phyloP scores from a whole-genome alignment of 1,140 invertebrate species.

The Trichonephila clavipes region DNA sequence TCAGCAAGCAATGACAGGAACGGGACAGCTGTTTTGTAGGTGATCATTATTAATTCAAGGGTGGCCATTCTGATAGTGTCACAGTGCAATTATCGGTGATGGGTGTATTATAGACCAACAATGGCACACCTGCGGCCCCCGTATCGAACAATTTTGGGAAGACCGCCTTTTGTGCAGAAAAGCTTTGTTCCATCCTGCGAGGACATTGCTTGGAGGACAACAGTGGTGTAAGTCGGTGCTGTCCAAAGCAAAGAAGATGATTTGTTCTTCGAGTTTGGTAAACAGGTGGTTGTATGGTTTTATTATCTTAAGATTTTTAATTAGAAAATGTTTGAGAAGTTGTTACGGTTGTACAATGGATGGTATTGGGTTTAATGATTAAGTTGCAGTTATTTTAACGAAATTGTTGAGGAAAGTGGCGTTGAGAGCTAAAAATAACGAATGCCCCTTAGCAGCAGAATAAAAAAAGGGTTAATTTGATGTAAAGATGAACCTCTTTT shows the following conservation, averaged over 20 bases:
- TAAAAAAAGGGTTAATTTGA: no score
- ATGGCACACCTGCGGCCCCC: conserved; percentile 65
- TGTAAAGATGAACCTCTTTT: no score
- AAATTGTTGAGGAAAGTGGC: no score
- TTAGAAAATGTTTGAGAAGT: no score
- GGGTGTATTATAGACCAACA: conserved; percentile 71
- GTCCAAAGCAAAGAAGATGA: background rate
- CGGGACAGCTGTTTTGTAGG: conserved; percentile 44
- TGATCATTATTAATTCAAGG: conserved; percentile 73
- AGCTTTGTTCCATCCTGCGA: conserved; percentile 2
- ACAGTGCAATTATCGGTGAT: conserved; percentile 70
- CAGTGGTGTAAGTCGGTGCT: background rate
- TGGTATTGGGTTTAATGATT: no score
- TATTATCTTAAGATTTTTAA: background rate
- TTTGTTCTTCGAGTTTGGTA: background rate
- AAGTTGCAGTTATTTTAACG: no score
- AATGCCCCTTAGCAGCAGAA: no score
- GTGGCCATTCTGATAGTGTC: conserved; percentile 71
- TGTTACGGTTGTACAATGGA: no score
- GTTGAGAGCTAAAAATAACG: no score
- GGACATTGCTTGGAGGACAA: background rate
- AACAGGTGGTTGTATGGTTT: background rate
- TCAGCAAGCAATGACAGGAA: conserved; percentile 55
- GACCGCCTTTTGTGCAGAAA: conserved; percentile 18
- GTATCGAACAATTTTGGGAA: conserved; percentile 40